phyloP scores from a whole-genome alignment of 2,797 vertebrate genomes.

The Micrastur ruficollis region DNA sequence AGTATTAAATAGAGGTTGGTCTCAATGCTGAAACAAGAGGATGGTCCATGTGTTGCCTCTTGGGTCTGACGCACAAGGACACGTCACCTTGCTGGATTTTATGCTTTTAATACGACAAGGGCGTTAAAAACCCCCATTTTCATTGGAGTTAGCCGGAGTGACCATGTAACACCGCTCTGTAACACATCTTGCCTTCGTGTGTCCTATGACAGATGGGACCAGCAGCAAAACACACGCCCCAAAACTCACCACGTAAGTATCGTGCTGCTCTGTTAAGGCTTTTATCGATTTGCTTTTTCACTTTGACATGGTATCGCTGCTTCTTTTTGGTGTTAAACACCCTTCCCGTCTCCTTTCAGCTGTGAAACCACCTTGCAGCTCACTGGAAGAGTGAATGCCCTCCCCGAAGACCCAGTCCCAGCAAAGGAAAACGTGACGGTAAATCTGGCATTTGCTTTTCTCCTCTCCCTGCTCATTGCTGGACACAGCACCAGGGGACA shows the following conservation, averaged over 20 bases:
- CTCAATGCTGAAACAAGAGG: background rate
- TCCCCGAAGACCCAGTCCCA: background rate
- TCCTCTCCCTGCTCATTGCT: fast-evolving
- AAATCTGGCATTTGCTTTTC: background rate
- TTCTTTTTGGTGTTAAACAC: background rate
- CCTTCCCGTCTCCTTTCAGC: background rate
- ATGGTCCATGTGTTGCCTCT: fast-evolving
- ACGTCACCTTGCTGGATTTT: background rate
- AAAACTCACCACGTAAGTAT: background rate
- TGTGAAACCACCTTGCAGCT: fast-evolving
- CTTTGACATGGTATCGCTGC: fast-evolving
- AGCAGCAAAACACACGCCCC: background rate
- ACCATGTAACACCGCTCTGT: background rate
- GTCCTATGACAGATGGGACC: background rate
- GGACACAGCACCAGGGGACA: background rate
- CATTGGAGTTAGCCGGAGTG: background rate
- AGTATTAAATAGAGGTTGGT: fast-evolving
- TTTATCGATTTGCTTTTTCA: background rate
- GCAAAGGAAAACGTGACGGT: background rate
- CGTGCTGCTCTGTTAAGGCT: fast-evolving
- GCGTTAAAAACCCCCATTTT: background rate
- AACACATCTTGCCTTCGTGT: background rate
- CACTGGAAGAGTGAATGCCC: too few species aligned
- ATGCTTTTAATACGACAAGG: background rate
- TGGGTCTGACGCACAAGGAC: background rate